Conservation (phyloP, 2,113 vertebrate species). For the Cyrtonyx montezumae region DNA sequence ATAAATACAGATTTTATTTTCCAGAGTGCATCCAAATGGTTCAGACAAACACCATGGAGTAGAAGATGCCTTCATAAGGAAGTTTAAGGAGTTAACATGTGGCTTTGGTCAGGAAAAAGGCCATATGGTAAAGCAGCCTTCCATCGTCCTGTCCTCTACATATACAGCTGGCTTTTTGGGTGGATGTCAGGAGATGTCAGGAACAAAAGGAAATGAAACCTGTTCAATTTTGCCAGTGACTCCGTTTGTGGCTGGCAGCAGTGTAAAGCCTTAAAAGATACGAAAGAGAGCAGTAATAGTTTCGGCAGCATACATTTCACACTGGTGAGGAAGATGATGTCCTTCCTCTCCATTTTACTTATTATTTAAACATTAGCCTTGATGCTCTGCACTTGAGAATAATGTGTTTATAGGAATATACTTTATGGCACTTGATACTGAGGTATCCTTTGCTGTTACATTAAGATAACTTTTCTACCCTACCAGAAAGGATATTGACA, state of each 20-base stretch:
- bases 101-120: neutral
- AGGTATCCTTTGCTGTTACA: slow-evolving; percentile 13
- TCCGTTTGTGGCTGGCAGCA: neutral
- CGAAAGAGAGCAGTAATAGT: neutral
- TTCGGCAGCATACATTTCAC: slow-evolving; percentile 7
- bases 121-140: neutral
- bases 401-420: slow-evolving; percentile 15
- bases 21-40: neutral
- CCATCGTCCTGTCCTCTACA: neutral
- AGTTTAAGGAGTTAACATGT: neutral
- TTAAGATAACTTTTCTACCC: slow-evolving; percentile 49
- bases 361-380: slow-evolving; percentile 10
- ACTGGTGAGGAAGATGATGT: neutral
- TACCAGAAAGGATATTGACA: slow-evolving; percentile 41
- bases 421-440: slow-evolving; percentile 31
- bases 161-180: neutral
- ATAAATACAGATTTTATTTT: neutral
- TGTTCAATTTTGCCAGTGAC: neutral
- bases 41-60: neutral
- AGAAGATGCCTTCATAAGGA: neutral
- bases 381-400: slow-evolving; percentile 52
- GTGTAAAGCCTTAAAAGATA: neutral
- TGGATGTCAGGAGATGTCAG: neutral
- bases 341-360: neutral
- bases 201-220: neutral